phyloP scores from a whole-genome alignment of 37 sponge, comb jelly and placozoan species.

The Tethya wilhelma region DNA sequence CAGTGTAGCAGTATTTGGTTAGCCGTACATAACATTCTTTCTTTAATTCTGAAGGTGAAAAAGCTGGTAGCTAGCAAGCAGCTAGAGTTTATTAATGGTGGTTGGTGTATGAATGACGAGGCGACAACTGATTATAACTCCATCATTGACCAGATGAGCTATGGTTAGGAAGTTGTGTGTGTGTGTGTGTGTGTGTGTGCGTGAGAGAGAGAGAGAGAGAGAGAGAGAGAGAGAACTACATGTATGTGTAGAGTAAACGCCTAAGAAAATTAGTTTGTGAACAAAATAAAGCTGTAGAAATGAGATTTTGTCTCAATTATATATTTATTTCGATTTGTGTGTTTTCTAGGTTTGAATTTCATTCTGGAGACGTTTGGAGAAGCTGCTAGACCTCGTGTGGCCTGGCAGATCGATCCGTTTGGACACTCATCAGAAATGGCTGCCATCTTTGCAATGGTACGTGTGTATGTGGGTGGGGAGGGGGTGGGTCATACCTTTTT shows the following conservation, averaged over 20 bases:
- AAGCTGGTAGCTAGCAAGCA: constrained; percentile 71
- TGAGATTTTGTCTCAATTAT: neutral
- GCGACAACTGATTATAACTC: constrained; percentile 90
- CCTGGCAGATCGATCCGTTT: constrained; percentile 89
- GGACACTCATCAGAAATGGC: constrained; percentile 82
- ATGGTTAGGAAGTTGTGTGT: too few species aligned
- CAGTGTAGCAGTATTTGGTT: too few species aligned
- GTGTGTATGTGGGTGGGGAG: neutral
- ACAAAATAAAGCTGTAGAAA: too few species aligned
- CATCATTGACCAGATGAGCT: constrained; percentile 92
- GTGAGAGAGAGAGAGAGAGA: too few species aligned
- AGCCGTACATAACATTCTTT: too few species aligned
- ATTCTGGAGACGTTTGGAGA: constrained; percentile 66
- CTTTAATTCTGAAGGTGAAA: constrained; percentile 18
- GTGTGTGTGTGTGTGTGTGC: too few species aligned
- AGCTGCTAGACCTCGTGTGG: constrained; percentile 67
- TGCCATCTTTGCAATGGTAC: constrained; percentile 72
- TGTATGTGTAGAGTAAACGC: too few species aligned
- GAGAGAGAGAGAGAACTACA: too few species aligned
- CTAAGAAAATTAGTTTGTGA: too few species aligned
- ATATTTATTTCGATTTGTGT: neutral
- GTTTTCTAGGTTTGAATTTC: constrained; percentile 37
- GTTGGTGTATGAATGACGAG: constrained; percentile 99
- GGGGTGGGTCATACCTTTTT: neutral
- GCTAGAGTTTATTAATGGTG: constrained; percentile 96